Conservation (phyloP, 2,113 vertebrate species). For the Lepisosteus osseus region DNA sequence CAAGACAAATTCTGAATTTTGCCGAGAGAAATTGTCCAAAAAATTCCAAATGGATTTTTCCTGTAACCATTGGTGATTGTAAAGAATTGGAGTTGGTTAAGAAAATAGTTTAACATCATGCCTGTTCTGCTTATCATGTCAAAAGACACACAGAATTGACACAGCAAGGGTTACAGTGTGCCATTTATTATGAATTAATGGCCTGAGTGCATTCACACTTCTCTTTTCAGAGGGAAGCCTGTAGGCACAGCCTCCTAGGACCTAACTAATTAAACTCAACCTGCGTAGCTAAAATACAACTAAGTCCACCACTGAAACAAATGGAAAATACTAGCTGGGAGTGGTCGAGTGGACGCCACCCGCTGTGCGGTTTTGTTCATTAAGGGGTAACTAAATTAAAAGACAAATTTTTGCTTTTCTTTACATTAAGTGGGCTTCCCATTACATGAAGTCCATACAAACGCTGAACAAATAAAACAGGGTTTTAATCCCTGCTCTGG, state of each 20-base stretch:
- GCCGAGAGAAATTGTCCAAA: conserved; percentile 10
- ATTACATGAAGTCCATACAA: conserved; percentile 53
- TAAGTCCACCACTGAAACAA: conserved; percentile 52
- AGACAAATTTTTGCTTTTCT: conserved; percentile 62
- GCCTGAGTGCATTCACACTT: conserved; percentile 61
- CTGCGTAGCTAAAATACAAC: conserved; percentile 61
- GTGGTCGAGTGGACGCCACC: conserved; percentile 45
- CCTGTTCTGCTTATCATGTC: conserved; percentile 50
- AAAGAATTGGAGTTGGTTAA: conserved; percentile 46
- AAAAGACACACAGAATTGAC: conserved; percentile 53
- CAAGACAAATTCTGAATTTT: conserved; percentile 18
- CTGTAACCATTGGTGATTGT: conserved; percentile 50
- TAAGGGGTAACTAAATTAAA: conserved; percentile 57
- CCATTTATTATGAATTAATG: conserved; percentile 66
- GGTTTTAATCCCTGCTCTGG: conserved; percentile 59
- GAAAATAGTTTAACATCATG: conserved; percentile 35
- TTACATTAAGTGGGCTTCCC: conserved; percentile 53
- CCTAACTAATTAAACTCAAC: conserved; percentile 78
- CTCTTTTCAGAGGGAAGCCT: conserved; percentile 63
- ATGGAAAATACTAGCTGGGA: conserved; percentile 45
- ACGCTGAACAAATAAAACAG: conserved; percentile 51
- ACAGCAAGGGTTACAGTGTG: conserved; percentile 59
- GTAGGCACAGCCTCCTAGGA: conserved; percentile 66
- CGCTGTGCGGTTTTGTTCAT: conserved; percentile 55
- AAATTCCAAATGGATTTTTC: conserved; percentile 50